phyloP scores from a whole-genome alignment of 37 sponge, comb jelly and placozoan genomes.

The Beroe ovata region DNA sequence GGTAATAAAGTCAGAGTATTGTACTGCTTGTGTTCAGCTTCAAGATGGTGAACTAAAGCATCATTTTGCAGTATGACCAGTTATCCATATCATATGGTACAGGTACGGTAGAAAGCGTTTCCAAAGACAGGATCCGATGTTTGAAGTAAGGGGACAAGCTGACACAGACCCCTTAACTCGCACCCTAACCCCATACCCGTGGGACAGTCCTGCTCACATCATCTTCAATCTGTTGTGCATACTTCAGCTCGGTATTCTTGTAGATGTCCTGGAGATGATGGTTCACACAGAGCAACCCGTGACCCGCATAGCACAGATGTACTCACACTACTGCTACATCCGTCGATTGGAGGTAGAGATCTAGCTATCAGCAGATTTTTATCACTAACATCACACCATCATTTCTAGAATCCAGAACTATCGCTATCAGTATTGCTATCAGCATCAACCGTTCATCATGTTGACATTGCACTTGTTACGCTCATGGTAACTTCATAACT shows the following conservation, averaged over 20 bases:
- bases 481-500: no score
- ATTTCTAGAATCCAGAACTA: no score
- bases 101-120: background rate
- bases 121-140: background rate
- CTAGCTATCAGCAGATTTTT: no score
- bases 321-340: constrained; percentile 63
- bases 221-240: constrained; percentile 13
- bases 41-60: no score
- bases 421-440: no score
- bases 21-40: no score
- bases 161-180: background rate
- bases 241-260: constrained; percentile 36
- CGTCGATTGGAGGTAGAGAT: constrained; percentile 23
- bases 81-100: no score
- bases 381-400: no score
- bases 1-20: background rate
- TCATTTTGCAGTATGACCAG: no score
- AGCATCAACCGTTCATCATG: no score
- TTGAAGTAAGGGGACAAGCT: background rate
- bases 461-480: no score
- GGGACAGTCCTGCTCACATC: constrained; percentile 1
- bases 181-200: constrained; percentile 6
- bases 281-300: background rate
- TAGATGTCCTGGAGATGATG: constrained; percentile 64
- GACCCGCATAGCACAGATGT: constrained; percentile 3